Evolutionary conservation across 35 echinoderm and acorn worm genomes (phyloP), one percentile per base, ranked within the genome.

Genomic region (Apostichopus parvimensis): DNA sequence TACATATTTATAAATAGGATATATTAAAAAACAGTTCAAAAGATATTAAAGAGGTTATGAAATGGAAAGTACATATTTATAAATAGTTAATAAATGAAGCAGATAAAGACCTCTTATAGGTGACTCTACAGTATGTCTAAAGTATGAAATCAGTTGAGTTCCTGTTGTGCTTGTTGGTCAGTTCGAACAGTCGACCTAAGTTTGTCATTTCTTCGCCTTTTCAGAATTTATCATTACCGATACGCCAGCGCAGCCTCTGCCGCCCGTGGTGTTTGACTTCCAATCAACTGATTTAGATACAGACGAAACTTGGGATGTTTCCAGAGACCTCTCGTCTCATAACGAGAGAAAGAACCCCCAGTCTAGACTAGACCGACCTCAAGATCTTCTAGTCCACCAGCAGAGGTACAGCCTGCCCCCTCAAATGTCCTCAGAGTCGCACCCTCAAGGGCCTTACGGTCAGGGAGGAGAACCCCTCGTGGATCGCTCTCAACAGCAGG

Each of bases 261-360:
- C 87, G 54, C 53, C 17, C 9, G 22, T 79, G 71, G 18, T 26
- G 4, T 91, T 91, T 91, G 59, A 78, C 5, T 91, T 78, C 73
- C 89, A 91, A 45, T 77, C 76, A 0, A 91, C 89, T 5, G 89
- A 91, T 59, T 79, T 91, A 79, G 89, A 91, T n/a, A 91, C 72
- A 15, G n/a, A 59, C 10, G 89, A 91, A 53, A 78, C 89, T 18
- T 91, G 89, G 89, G 77, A 91, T 22, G 52, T 59, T n/a, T 91
- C 89, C 6, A 6, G 26, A 6, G 56, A 88, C 60, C 86, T 28
- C 8, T 56, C 57, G 1, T 52, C 28, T 11, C n/a, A 61, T 54
- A 2, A 7, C 72, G 20, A 21, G 22, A 26, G 57, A 53, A 34
- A 52, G 24, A 64, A 64, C 17, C 61, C 86, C 23, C 15, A 60